phyloP scores from a whole-genome alignment of 2,113 vertebrate species.

The Passer montanus region DNA sequence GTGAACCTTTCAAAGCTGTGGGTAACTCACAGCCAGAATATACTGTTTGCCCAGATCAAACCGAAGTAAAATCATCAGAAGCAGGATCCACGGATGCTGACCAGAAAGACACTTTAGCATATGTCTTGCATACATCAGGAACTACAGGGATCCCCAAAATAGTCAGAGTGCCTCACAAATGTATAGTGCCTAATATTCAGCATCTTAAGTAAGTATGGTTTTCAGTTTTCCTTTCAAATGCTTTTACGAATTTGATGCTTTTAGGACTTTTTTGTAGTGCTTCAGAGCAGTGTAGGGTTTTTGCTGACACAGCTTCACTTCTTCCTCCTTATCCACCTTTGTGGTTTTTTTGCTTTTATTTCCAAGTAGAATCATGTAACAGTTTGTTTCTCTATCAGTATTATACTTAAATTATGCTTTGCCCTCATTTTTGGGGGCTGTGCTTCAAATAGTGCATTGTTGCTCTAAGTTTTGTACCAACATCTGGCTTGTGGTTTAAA shows the following conservation, averaged over 20 bases:
- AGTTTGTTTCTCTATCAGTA: background rate
- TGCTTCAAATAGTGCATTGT: background rate
- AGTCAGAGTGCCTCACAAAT: slow-evolving; percentile 91
- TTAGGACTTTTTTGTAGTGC: background rate
- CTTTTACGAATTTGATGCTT: background rate
- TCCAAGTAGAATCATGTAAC: background rate
- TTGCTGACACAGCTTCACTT: background rate
- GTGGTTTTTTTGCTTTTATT: background rate
- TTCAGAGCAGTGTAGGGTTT: background rate
- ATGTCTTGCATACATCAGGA: slow-evolving; percentile 92
- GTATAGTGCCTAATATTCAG: slow-evolving; percentile 91
- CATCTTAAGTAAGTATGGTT: slow-evolving; percentile 84
- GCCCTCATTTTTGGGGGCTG: background rate
- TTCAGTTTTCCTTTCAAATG: background rate
- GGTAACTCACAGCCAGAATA: background rate
- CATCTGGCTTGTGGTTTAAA: background rate
- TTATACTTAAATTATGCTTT: background rate
- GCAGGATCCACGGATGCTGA: background rate
- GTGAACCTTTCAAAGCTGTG: background rate
- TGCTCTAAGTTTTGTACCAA: background rate
- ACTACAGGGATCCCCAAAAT: slow-evolving; percentile 92
- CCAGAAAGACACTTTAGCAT: slow-evolving; percentile 74
- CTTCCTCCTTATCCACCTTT: background rate
- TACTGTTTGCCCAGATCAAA: background rate
- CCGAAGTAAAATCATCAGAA: background rate